phyloP scores from a whole-genome alignment of 1,140 invertebrate genomes.

The Arion vulgaris region DNA sequence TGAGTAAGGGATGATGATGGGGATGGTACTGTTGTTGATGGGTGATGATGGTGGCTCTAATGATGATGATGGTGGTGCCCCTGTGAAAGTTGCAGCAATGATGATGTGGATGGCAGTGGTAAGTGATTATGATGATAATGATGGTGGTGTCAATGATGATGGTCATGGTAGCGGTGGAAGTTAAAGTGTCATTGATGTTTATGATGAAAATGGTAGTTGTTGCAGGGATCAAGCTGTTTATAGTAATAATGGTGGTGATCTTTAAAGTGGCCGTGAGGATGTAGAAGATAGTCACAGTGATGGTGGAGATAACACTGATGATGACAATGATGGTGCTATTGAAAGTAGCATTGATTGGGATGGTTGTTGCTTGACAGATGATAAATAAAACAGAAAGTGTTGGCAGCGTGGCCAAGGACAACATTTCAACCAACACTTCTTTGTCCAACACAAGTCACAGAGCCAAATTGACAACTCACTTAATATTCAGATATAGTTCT shows the following conservation, averaged over 20 bases:
- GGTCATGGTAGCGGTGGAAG: neutral
- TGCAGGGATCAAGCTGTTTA: neutral
- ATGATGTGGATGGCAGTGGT: no score
- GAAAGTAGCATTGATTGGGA: neutral
- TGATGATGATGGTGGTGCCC: no score
- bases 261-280: neutral
- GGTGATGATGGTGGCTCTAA: no score
- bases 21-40: no score
- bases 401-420: no score
- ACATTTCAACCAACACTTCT: neutral
- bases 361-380: neutral
- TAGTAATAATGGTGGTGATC: neutral
- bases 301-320: neutral
- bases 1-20: no score
- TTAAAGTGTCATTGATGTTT: neutral
- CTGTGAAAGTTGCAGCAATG: no score
- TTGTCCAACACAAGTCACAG: no score
- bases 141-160: neutral
- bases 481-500: no score
- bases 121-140: neutral
- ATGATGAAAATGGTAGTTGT: neutral
- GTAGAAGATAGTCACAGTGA: neutral
- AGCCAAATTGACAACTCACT: no score
- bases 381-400: no score
- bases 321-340: neutral